Conservation (phyloP, 1,140 invertebrate species). For the Drosophila sproati region DNA sequence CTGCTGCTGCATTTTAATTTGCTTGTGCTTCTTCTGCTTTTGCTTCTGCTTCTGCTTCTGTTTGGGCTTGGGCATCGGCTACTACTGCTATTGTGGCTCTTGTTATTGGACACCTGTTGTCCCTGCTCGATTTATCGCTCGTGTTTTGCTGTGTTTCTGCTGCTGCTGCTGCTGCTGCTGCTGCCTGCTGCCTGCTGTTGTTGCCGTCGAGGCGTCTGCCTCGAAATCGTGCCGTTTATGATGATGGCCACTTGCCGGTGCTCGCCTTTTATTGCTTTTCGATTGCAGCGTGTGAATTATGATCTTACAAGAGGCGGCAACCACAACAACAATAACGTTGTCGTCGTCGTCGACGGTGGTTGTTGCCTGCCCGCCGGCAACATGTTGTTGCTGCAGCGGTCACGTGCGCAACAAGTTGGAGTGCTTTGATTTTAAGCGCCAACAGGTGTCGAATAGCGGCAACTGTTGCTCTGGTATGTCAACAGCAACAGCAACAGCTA, state of each 20-base stretch:
- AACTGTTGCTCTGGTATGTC: conserved; percentile 19
- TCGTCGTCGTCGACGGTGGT: conserved; percentile 4
- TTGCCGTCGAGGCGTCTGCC: conserved; percentile 31
- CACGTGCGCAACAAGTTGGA: conserved; percentile 47
- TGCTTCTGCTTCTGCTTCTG: conserved; percentile 5
- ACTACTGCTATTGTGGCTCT: conserved; percentile 16
- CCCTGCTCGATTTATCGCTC: conserved; percentile 67
- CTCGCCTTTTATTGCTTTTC: conserved; percentile 40
- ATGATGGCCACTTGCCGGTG: conserved; percentile 28
- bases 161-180: conserved; percentile 27
- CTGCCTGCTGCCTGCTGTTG: background rate
- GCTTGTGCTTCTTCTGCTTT: conserved; percentile 5
- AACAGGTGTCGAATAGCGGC: conserved; percentile 38
- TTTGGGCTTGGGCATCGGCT: conserved; percentile 7
- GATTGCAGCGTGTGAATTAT: conserved; percentile 64
- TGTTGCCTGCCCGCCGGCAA: conserved; percentile 36
- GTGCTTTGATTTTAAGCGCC: conserved; percentile 48
- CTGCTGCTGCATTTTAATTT: conserved; percentile 10
- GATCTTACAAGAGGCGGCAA: conserved; percentile 48
- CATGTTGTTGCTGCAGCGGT: conserved; percentile 43
- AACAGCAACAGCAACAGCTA: conserved; percentile 22
- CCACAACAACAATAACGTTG: background rate
- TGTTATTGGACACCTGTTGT: conserved; percentile 64
- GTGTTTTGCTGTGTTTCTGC: conserved; percentile 25
- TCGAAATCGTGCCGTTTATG: conserved; percentile 57